Conservation (phyloP, 1,140 invertebrate species). For the Caenorhabditis inopinata region DNA sequence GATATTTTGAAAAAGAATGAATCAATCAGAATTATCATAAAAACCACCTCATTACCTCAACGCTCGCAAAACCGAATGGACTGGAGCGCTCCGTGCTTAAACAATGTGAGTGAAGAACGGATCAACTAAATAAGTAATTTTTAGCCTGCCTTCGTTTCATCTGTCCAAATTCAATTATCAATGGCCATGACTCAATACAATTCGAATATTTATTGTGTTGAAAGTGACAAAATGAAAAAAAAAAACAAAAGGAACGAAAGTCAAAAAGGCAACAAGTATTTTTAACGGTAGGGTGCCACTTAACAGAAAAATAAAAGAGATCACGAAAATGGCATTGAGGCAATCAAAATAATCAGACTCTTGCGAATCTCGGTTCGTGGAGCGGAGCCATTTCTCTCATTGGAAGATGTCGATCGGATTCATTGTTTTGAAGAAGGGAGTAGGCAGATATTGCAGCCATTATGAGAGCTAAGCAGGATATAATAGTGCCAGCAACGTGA, state of each 20-base stretch:
- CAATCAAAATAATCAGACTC: background rate
- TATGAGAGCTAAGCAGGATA: constrained; percentile 61
- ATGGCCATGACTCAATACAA: too few relatives aligned
- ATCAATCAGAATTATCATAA: too few relatives aligned
- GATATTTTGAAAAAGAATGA: too few relatives aligned
- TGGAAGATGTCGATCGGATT: constrained; percentile 18
- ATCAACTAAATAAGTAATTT: too few relatives aligned
- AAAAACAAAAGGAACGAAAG: background rate
- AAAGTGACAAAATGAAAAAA: background rate
- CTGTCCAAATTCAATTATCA: too few relatives aligned
- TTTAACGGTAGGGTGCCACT: constrained; percentile 3
- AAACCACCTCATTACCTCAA: too few relatives aligned
- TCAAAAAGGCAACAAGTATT: background rate
- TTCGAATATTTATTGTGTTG: too few relatives aligned
- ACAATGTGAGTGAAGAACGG: too few relatives aligned
- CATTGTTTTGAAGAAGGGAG: constrained; percentile 45
- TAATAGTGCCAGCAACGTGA: constrained; percentile 53
- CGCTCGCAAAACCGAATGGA: too few relatives aligned
- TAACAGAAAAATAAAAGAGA: background rate
- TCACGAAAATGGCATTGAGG: background rate
- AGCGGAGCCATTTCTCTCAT: constrained; percentile 28
- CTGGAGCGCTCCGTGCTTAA: too few relatives aligned
- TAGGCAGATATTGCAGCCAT: constrained; percentile 56
- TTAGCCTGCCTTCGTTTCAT: too few relatives aligned
- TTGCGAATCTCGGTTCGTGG: background rate